These are phyloP conservation scores for Lasioglossum figueresi DNA, from an alignment of 2,888 invertebrate species.

Conservation along the genomic window DNA sequence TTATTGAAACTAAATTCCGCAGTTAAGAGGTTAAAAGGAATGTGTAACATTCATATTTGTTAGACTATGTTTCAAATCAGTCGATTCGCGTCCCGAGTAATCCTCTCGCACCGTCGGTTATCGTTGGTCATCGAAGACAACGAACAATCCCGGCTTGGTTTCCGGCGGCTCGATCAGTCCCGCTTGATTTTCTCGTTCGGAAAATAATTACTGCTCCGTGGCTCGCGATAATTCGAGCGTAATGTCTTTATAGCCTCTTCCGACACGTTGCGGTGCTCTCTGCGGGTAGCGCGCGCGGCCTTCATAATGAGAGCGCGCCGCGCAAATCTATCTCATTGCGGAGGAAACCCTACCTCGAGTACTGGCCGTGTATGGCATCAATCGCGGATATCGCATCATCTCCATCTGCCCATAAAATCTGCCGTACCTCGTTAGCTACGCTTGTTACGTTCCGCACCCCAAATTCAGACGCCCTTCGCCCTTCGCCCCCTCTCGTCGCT, in stretches of 20 bases:
- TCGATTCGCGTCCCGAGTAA: background rate
- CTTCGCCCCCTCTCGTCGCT: background rate
- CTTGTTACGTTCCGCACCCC: constrained; percentile 80
- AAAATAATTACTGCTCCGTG: constrained; percentile 51
- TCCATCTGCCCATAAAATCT: constrained; percentile 83
- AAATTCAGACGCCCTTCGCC: constrained; percentile 59
- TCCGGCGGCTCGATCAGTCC: background rate
- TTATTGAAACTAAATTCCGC: too few species aligned
- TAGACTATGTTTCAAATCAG: background rate
- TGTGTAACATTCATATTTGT: too few species aligned
- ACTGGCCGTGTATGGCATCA: constrained; percentile 72
- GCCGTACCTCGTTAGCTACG: constrained; percentile 81
- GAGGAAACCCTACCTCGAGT: constrained; percentile 60
- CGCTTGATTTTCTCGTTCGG: constrained; percentile 40
- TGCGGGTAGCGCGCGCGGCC: constrained; percentile 42
- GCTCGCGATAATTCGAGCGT: constrained; percentile 58
- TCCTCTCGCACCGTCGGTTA: background rate
- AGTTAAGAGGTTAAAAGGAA: too few species aligned
- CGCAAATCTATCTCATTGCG: constrained; percentile 64
- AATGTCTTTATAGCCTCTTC: constrained; percentile 55
- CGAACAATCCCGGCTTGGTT: constrained; percentile 14
- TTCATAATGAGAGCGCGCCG: constrained; percentile 62
- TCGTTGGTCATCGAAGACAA: constrained; percentile 9
- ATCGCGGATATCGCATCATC: constrained; percentile 81
- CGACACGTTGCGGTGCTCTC: constrained; percentile 32